phyloP scores from a whole-genome alignment of 2,888 invertebrate genomes.

The Incurvaria masculella region DNA sequence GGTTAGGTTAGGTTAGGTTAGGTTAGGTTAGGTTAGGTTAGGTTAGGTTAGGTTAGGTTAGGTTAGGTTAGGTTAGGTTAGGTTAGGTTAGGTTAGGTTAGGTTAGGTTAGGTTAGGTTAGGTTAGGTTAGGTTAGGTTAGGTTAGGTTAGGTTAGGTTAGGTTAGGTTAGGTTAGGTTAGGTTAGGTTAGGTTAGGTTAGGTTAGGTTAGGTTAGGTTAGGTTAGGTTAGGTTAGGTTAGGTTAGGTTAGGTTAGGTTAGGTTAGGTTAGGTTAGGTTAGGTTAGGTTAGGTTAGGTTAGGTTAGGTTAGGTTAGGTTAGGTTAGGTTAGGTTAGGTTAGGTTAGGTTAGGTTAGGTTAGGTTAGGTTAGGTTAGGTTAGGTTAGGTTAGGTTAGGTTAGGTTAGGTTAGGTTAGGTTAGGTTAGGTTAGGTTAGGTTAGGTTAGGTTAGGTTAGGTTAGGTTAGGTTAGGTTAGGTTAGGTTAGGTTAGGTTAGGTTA shows the following conservation, averaged over 20 bases:
- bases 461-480: conserved; percentile 8
- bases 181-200: conserved; percentile 13
- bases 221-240: conserved; percentile 13
- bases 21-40: conserved; percentile 8
- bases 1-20: conserved; percentile 9
- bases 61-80: conserved; percentile 5
- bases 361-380: conserved; percentile 8
- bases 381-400: conserved; percentile 11
- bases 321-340: conserved; percentile 6
- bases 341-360: conserved; percentile 6
- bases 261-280: conserved; percentile 13
- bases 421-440: conserved; percentile 10
- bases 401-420: conserved; percentile 11
- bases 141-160: conserved; percentile 13
- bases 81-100: conserved; percentile 6
- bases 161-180: conserved; percentile 13
- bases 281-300: conserved; percentile 6
- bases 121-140: conserved; percentile 3
- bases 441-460: conserved; percentile 9
- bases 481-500: conserved; percentile 6
- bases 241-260: conserved; percentile 13
- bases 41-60: conserved; percentile 7
- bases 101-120: conserved; percentile 6
- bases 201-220: conserved; percentile 14
- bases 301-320: conserved; percentile 6